Conservation (phyloP, 2,113 vertebrate genomes). For the Prunella himalayana region DNA sequence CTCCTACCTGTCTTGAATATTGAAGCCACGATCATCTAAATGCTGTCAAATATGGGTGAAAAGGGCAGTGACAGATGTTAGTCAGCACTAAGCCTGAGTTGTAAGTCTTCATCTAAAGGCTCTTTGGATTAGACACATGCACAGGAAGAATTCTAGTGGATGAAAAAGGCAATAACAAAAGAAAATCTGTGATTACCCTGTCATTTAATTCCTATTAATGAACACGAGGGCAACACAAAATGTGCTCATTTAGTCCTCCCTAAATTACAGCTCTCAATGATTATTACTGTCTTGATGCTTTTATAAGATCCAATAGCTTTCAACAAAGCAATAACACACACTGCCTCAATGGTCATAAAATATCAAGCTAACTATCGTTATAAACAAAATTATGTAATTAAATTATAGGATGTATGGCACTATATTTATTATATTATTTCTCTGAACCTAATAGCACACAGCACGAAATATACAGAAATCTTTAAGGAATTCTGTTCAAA, state of each 20-base stretch:
- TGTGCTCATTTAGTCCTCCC: neutral
- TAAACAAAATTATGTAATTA: neutral
- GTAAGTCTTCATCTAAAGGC: neutral
- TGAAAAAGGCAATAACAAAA: neutral
- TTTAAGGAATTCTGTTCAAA: neutral
- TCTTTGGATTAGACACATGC: neutral
- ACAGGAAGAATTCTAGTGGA: neutral
- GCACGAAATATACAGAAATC: neutral
- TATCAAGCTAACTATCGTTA: neutral
- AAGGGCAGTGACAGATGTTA: neutral
- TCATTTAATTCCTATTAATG: slow-evolving; percentile 24
- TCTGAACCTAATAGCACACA: neutral
- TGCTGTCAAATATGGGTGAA: neutral
- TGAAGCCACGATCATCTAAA: neutral
- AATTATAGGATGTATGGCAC: neutral
- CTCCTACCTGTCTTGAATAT: neutral
- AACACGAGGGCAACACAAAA: neutral
- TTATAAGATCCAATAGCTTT: slow-evolving; percentile 4
- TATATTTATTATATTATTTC: neutral
- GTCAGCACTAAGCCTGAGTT: neutral
- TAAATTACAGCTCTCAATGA: neutral
- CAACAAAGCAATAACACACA: neutral
- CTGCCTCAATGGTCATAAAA: slow-evolving; percentile 8
- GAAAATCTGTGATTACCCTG: neutral
- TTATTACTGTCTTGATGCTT: slow-evolving; percentile 30